Base-by-base conservation (phyloP, 1,140 invertebrate genomes). In the Drosophila malerkotliana region DNA sequence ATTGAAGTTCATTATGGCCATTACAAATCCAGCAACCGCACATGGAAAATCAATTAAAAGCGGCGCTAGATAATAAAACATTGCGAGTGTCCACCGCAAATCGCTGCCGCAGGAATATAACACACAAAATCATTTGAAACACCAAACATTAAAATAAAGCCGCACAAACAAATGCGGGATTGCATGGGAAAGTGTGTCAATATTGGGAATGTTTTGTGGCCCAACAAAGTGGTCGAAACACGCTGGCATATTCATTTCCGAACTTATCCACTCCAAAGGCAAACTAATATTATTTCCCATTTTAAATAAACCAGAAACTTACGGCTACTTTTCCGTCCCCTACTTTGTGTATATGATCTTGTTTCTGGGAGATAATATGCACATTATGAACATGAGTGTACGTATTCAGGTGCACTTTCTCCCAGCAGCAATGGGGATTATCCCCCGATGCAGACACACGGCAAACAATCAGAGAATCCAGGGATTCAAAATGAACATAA, bases 31-130 rank as follows among this genome's bases (percentile, higher is more conserved):
- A n/a, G n/a, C 48, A 24, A 55, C 60, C 51, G 45, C 61, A 87
- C 78, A 87, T 88, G 66, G 61, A 82, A 88, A 87, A 88, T 87
- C 82, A 87, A 87, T 87, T 87, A 88, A 82, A 82, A 68, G 47
- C 59, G 39, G 53, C 53, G 51, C 44, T 60, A 66, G 74, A 87
- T 73, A 77, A 71, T 78, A 79, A 84, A 83, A 83, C 76, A 84
- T 77, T 83, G 41, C 72, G 54, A 49, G 72, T 39, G 59, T 30
- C 55, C 69, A 76, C 82, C 82, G 45, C 81, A 84, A 80, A 79
- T 79, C 61, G 72, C 49, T 26, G 76, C 80, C 80, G 55, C 82
- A 78, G 68, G 61, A 75, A 58, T 55, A 58, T 63, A 81, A 47
- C 7, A 67, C 54, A 59, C 77, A 69, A 57, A 57, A 75, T 24